Conservation (phyloP, 1,140 invertebrate genomes). For the Pachypeltis micranthus region DNA sequence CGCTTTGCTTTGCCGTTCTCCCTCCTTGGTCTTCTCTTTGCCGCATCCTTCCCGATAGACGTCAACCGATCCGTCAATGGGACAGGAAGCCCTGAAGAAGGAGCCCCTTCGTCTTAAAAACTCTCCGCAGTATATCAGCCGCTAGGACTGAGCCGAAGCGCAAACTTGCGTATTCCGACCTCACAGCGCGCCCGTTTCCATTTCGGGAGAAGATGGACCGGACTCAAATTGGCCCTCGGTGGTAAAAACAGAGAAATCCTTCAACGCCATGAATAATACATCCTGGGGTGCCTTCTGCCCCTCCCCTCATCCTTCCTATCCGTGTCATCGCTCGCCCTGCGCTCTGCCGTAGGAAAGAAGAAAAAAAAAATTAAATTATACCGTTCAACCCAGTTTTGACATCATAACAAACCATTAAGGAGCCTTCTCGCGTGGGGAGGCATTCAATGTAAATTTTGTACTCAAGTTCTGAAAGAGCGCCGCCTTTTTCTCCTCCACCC, state of each 20-base stretch:
- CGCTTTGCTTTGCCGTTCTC: not conserved
- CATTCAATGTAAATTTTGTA: constrained; percentile 21
- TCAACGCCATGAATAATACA: constrained; percentile 19
- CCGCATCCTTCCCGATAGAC: not conserved
- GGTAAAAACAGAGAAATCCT: constrained; percentile 13
- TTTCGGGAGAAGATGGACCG: constrained; percentile 15
- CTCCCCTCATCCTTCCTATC: not conserved
- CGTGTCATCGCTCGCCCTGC: not conserved
- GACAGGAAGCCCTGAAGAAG: not conserved
- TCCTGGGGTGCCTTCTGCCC: not conserved
- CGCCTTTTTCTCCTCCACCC: too few species aligned
- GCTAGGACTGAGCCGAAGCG: not conserved
- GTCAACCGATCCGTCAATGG: not conserved
- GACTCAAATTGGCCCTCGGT: constrained; percentile 12
- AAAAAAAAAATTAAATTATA: constrained; percentile 22
- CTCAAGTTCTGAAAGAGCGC: not conserved
- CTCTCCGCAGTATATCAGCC: constrained; percentile 1
- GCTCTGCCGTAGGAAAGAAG: not conserved
- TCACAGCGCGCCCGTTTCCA: constrained; percentile 14
- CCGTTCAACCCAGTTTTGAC: constrained; percentile 23
- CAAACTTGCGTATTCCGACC: constrained; percentile 13
- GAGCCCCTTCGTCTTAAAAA: not conserved
- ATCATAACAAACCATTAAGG: constrained; percentile 21
- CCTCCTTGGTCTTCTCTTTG: not conserved
- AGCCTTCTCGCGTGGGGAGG: not conserved